Evolutionary conservation across 2,113 vertebrate genomes (phyloP).

Genomic region (Cynocephalus volans): DNA sequence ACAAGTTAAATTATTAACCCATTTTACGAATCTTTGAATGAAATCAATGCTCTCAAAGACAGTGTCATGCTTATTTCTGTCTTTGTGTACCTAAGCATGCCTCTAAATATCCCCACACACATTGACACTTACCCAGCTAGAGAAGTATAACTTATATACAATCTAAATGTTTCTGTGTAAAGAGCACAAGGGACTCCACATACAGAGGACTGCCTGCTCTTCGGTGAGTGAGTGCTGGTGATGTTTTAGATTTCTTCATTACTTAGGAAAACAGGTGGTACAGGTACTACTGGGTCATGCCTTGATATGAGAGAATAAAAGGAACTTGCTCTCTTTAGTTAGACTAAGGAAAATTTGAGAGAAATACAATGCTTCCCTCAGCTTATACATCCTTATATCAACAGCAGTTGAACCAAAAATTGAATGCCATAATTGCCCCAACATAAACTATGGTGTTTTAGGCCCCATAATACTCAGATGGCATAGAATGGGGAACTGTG

Average conservation of each 20-base stretch:
- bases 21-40: not conserved
- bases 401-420: not conserved
- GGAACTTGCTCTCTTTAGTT: not conserved
- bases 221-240: not conserved
- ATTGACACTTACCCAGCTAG: not conserved
- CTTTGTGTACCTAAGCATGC: not conserved
- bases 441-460: not conserved
- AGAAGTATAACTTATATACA: not conserved
- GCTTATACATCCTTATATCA: not conserved
- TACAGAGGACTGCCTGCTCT: not conserved
- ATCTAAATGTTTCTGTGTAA: not conserved
- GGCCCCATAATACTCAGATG: not conserved
- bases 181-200: not conserved
- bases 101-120: not conserved
- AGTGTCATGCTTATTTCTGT: not conserved
- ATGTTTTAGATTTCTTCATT: not conserved
- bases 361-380: not conserved
- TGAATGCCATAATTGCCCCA: not conserved
- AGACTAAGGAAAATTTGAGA: slow-evolving; percentile 14
- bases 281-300: not conserved
- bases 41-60: slow-evolving; percentile 40
- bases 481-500: not conserved
- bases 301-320: not conserved
- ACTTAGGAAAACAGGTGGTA: not conserved
- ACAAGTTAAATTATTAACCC: not conserved